A percentile compares a stretch with the other conserved stretches of the same genome.
Conservation (phyloP, 2,113 vertebrate genomes). For the Electrona antarctica region DNA sequence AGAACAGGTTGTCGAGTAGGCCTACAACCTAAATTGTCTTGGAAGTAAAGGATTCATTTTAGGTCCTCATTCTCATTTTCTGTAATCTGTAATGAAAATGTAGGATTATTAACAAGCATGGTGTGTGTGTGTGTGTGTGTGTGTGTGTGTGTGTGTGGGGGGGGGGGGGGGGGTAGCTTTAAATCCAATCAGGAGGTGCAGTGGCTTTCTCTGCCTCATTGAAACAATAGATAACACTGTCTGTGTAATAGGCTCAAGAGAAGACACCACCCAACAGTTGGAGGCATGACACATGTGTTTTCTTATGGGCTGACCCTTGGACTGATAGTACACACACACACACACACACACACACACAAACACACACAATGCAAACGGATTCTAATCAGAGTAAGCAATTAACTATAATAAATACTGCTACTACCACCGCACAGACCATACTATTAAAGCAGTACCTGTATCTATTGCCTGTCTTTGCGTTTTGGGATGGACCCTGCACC, state of each 20-base stretch:
- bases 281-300: constrained; percentile 4
- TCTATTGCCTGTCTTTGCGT: too few species aligned
- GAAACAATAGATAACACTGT: constrained; percentile 50
- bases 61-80: constrained; percentile 12
- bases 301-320: constrained; percentile 4
- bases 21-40: constrained; percentile 3
- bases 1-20: not conserved
- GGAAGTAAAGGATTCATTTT: not conserved
- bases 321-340: not conserved
- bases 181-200: constrained; percentile 12
- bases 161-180: too few species aligned
- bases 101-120: too few species aligned
- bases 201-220: constrained; percentile 41
- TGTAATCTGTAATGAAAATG: not conserved
- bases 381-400: not conserved
- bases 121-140: too few species aligned
- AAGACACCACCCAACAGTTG: constrained; percentile 16
- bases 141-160: too few species aligned
- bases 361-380: not conserved
- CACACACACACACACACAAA: too few species aligned
- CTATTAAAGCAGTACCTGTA: too few species aligned
- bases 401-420: too few species aligned
- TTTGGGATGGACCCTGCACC: too few species aligned
- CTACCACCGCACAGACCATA: too few species aligned
- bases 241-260: constrained; percentile 10